These are phyloP conservation scores for Leptopilina syphax DNA, from an alignment of 2,888 invertebrate species.

Conservation along the genomic window DNA sequence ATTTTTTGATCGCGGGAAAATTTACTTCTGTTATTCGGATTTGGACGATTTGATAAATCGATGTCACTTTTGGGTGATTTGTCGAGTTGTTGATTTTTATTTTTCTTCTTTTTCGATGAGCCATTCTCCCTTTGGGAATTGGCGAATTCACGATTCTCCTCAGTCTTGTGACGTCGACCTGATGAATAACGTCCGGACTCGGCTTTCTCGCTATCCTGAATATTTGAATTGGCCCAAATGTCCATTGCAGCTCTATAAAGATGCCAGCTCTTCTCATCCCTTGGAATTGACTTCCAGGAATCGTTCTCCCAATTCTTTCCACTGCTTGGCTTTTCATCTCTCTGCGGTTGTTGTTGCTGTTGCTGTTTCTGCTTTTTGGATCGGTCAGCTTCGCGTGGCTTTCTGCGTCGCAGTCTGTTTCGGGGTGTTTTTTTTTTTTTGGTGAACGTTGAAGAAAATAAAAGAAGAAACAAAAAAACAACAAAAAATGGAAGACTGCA, in stretches of 20 bases:
- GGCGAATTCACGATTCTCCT: constrained; percentile 50
- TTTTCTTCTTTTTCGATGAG: constrained; percentile 56
- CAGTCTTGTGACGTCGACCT: constrained; percentile 55
- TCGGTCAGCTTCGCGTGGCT: constrained; percentile 69
- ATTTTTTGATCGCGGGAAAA: constrained; percentile 48
- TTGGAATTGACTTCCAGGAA: constrained; percentile 74
- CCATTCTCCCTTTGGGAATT: constrained; percentile 25
- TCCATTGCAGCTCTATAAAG: constrained; percentile 76
- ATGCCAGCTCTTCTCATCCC: constrained; percentile 76
- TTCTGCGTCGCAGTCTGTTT: constrained; percentile 74
- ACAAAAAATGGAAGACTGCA: constrained; percentile 51
- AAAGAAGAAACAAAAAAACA: constrained; percentile 59
- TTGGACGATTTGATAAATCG: constrained; percentile 56
- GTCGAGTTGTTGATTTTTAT: constrained; percentile 55
- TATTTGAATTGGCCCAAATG: constrained; percentile 74
- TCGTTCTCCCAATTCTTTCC: constrained; percentile 73
- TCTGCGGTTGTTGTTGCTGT: constrained; percentile 72
- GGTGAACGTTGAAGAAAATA: constrained; percentile 66
- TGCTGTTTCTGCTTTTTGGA: constrained; percentile 62
- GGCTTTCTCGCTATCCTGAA: constrained; percentile 59
- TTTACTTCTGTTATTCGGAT: constrained; percentile 59
- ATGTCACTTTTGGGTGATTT: constrained; percentile 64
- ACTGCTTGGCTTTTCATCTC: constrained; percentile 58
- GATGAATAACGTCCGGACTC: constrained; percentile 48
- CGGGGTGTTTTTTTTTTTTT: constrained; percentile 52